A percentile compares a stretch with the other conserved stretches of the same genome.
Evolutionary conservation across 2,113 vertebrate species (phyloP).

Genomic region (Tragelaphus scriptus): DNA sequence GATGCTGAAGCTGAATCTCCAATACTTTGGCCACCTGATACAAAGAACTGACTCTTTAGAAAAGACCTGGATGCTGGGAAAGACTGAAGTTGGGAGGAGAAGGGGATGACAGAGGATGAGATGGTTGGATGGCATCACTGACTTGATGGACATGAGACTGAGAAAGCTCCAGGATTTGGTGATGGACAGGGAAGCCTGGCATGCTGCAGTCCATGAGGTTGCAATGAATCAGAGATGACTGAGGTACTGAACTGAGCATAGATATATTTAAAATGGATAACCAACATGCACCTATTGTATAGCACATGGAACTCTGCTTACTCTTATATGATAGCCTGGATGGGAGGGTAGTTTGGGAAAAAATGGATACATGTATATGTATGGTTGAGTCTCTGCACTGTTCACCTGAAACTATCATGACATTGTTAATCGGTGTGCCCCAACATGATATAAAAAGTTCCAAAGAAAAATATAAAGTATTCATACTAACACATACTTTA

Average conservation of each 20-base stretch:
- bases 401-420: background rate
- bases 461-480: background rate
- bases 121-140: background rate
- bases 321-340: background rate
- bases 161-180: background rate
- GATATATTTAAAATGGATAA: background rate
- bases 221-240: background rate
- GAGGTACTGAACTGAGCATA: background rate
- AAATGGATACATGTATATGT: background rate
- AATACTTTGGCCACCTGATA: background rate
- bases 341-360: background rate
- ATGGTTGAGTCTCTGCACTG: background rate
- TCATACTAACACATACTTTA: background rate
- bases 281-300: background rate
- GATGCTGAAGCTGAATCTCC: background rate
- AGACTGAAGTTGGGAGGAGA: background rate
- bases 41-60: background rate
- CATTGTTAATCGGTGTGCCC: background rate
- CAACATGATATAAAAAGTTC: background rate
- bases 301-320: background rate
- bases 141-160: background rate
- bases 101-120: background rate
- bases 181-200: background rate
- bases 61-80: background rate
- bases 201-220: background rate